Evolutionary conservation across 1,140 invertebrate genomes (phyloP).

Genomic region (Notospermus geniculatus): DNA sequence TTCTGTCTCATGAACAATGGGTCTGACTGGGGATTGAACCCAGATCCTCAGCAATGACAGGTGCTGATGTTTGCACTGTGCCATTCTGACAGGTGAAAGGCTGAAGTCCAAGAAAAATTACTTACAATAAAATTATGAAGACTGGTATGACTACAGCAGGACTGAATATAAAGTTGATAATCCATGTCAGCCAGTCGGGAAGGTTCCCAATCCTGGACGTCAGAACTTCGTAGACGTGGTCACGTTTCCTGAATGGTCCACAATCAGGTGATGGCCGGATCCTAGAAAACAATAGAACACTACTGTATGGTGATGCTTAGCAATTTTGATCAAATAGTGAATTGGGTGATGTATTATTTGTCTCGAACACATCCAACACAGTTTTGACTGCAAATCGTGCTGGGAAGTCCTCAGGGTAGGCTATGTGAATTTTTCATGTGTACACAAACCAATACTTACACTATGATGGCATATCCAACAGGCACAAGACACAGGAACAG

Average conservation of each 20-base stretch:
- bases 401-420: too few species aligned
- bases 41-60: too few species aligned
- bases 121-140: slow-evolving; percentile 33
- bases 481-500: slow-evolving; percentile 38
- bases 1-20: too few species aligned
- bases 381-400: too few species aligned
- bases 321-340: too few species aligned
- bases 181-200: slow-evolving; percentile 25
- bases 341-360: too few species aligned
- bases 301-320: too few species aligned
- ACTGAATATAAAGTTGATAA: slow-evolving; percentile 25
- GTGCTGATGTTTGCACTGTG: too few species aligned
- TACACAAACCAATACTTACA: slow-evolving; percentile 38
- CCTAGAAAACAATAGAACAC: slow-evolving; percentile 26
- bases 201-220: slow-evolving; percentile 25
- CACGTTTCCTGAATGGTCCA: slow-evolving; percentile 34
- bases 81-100: too few species aligned
- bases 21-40: too few species aligned
- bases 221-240: slow-evolving; percentile 28
- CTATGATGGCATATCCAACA: slow-evolving; percentile 35
- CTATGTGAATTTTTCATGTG: too few species aligned
- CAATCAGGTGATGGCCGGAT: slow-evolving; percentile 36
- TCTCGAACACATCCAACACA: too few species aligned
- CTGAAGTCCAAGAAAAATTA: not conserved
- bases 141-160: slow-evolving; percentile 32